phyloP scores from a whole-genome alignment of 1,140 invertebrate species.

The Bombus picipes region DNA sequence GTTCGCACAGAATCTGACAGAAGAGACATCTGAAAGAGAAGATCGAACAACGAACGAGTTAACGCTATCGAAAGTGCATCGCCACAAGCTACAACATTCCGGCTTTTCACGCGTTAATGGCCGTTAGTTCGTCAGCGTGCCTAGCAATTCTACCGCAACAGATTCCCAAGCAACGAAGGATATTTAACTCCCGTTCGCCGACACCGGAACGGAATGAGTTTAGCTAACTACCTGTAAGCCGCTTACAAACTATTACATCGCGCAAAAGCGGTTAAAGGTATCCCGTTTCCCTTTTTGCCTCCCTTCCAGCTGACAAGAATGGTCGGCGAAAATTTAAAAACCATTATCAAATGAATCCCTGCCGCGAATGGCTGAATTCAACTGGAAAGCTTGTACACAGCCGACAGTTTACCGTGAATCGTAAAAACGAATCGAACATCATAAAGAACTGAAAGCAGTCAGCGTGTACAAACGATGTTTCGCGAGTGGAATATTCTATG shows the following conservation, averaged over 20 bases:
- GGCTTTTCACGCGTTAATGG: constrained; percentile 48
- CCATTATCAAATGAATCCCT: constrained; percentile 31
- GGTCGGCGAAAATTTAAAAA: constrained; percentile 42
- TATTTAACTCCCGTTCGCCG: constrained; percentile 56
- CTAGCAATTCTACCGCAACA: constrained; percentile 44
- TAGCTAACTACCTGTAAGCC: constrained; percentile 61
- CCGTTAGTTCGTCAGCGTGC: constrained; percentile 31
- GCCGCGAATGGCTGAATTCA: background rate
- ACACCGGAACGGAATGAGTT: constrained; percentile 54
- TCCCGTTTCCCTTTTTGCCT: constrained; percentile 14
- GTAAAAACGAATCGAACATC: constrained; percentile 44
- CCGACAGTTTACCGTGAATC: no score
- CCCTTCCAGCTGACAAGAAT: background rate
- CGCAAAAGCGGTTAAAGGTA: constrained; percentile 41
- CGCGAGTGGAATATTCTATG: background rate
- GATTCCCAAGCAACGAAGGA: constrained; percentile 48
- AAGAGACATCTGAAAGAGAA: background rate
- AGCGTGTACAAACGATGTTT: constrained; percentile 27
- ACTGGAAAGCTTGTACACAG: background rate
- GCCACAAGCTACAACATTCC: background rate
- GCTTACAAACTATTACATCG: constrained; percentile 64
- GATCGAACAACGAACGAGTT: background rate
- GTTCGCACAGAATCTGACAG: background rate
- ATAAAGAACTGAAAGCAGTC: constrained; percentile 29
- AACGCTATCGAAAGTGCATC: constrained; percentile 19